These are phyloP conservation scores for Oryzias melastigma DNA, from an alignment of 2,113 vertebrate species.

Conservation along the genomic window DNA sequence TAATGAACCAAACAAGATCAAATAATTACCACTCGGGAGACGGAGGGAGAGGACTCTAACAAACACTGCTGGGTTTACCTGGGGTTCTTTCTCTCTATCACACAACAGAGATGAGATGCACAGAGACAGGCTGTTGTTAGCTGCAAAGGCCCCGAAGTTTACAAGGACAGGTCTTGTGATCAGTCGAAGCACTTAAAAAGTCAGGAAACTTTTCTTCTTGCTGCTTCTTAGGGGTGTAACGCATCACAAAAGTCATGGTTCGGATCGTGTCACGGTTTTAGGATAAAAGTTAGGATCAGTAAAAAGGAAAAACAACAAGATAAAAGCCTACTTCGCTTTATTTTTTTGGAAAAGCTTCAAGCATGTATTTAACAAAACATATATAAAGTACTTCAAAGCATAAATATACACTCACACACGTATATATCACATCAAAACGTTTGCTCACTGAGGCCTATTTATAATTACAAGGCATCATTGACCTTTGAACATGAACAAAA, in stretches of 20 bases:
- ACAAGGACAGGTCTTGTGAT: constrained; percentile 42
- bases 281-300: background rate
- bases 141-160: constrained; percentile 55
- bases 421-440: too few relatives aligned
- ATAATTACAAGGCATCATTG: too few relatives aligned
- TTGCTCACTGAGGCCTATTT: too few relatives aligned
- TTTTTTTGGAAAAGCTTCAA: background rate
- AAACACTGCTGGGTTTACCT: constrained; percentile 75
- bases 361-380: too few relatives aligned
- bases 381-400: too few relatives aligned
- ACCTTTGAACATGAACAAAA: too few relatives aligned
- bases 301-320: too few relatives aligned
- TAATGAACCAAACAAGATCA: constrained; percentile 83
- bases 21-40: constrained; percentile 78
- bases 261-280: too few relatives aligned
- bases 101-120: constrained; percentile 59
- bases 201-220: constrained; percentile 34
- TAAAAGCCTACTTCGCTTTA: too few relatives aligned
- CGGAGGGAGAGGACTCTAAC: constrained; percentile 57
- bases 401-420: too few relatives aligned
- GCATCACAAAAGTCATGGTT: background rate
- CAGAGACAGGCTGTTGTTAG: constrained; percentile 41
- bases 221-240: background rate
- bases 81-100: constrained; percentile 55
- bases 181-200: constrained; percentile 31